These are phyloP conservation scores for Dolichotis patagonum DNA, from an alignment of 2,113 vertebrate genomes.

Conservation along the genomic window DNA sequence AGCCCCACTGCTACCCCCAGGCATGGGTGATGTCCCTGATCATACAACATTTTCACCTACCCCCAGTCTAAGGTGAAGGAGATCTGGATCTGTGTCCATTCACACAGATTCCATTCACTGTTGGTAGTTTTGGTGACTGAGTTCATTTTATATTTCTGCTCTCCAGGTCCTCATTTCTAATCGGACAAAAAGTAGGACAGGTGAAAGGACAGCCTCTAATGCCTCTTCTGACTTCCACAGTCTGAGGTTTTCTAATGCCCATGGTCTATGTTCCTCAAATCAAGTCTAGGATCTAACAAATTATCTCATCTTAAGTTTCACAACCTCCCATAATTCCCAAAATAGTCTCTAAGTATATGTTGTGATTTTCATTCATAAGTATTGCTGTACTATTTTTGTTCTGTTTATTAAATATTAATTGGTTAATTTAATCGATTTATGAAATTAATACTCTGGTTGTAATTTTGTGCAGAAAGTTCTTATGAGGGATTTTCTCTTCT, in stretches of 20 bases:
- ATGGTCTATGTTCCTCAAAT: neutral
- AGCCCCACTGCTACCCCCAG: no score
- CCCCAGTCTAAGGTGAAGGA: neutral
- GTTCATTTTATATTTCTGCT: neutral
- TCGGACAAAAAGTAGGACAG: neutral
- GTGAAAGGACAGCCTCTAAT: neutral
- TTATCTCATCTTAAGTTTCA: neutral
- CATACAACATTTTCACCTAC: neutral
- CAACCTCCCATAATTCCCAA: neutral
- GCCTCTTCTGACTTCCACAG: neutral
- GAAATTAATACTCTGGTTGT: neutral
- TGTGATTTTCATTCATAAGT: neutral
- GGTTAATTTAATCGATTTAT: neutral
- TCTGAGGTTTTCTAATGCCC: neutral
- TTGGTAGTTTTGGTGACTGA: neutral
- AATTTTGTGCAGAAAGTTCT: neutral
- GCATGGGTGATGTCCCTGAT: neutral
- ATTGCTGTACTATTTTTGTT: neutral
- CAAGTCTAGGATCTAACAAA: neutral
- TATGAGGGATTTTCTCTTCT: neutral
- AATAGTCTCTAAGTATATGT: neutral
- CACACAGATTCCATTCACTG: neutral
- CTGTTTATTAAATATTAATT: neutral
- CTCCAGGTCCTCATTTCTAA: neutral
- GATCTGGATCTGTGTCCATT: neutral